phyloP scores from a whole-genome alignment of 2,888 invertebrate genomes.

The Thumatha senex region DNA sequence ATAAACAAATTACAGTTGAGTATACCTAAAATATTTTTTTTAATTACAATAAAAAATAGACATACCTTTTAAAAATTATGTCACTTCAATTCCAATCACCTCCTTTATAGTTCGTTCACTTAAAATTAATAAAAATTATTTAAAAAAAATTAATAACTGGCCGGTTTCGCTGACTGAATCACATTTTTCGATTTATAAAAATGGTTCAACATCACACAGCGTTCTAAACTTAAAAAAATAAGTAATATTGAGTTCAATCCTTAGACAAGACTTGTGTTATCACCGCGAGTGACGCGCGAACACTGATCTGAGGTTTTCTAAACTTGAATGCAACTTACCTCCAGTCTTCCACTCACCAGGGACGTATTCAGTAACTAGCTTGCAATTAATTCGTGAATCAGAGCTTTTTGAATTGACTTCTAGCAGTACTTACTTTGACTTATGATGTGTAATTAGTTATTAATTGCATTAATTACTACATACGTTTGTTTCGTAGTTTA shows the following conservation, averaged over 20 bases:
- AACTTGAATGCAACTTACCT: constrained; percentile 41
- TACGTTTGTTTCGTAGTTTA: constrained; percentile 13
- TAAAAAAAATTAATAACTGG: constrained; percentile 40
- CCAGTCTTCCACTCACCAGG: constrained; percentile 44
- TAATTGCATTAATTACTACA: constrained; percentile 12
- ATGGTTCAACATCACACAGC: constrained; percentile 63
- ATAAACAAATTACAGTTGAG: too few relatives aligned
- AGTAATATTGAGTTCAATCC: constrained; percentile 16
- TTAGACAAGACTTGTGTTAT: constrained; percentile 30
- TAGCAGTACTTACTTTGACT: constrained; percentile 12
- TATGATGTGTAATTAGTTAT: constrained; percentile 14
- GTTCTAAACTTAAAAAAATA: constrained; percentile 39
- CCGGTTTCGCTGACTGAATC: constrained; percentile 67
- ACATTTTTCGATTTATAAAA: constrained; percentile 77
- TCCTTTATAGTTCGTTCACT: constrained; percentile 42
- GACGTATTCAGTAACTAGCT: constrained; percentile 29
- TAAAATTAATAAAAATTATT: constrained; percentile 28
- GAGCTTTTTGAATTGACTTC: constrained; percentile 30
- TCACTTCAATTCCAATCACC: constrained; percentile 44
- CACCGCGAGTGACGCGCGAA: constrained; percentile 29
- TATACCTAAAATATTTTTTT: too few relatives aligned
- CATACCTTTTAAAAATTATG: constrained; percentile 48
- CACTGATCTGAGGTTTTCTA: constrained; percentile 28
- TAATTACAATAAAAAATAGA: constrained; percentile 3
- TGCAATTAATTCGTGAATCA: constrained; percentile 28